Evolutionary conservation across 2,888 invertebrate species (phyloP).

Genomic region (Autographa gamma): DNA sequence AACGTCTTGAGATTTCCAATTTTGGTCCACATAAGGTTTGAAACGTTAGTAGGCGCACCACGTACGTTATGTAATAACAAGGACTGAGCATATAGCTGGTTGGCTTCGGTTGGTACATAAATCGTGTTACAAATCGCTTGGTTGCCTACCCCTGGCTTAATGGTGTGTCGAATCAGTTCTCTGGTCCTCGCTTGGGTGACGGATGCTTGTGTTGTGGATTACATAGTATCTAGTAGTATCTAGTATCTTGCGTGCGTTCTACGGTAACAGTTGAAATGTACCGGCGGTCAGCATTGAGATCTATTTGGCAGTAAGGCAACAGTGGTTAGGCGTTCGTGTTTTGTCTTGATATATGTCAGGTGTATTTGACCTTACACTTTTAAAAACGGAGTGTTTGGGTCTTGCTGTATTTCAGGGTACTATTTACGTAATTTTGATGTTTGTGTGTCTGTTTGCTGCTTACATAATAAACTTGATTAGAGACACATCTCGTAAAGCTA

Average conservation of each 20-base stretch:
- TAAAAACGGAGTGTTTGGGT: no score
- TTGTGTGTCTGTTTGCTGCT: no score
- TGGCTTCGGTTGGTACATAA: constrained; percentile 58
- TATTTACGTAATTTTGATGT: no score
- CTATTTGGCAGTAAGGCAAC: neutral
- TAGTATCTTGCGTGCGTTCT: constrained; percentile 32
- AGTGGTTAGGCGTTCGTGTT: neutral
- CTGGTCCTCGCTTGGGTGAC: constrained; percentile 49
- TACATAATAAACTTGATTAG: no score
- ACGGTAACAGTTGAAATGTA: constrained; percentile 21
- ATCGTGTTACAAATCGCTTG: constrained; percentile 64
- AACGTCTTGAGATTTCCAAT: neutral
- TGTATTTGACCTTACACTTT: no score
- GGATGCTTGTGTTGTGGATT: constrained; percentile 39
- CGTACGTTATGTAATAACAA: constrained; percentile 27
- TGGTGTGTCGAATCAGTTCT: constrained; percentile 63
- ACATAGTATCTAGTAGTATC: no score
- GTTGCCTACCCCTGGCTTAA: constrained; percentile 52
- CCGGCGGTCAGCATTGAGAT: constrained; percentile 16
- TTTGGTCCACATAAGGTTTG: neutral
- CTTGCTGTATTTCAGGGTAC: no score
- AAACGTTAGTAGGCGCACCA: constrained; percentile 27
- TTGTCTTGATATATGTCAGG: no score
- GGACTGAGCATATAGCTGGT: constrained; percentile 51
- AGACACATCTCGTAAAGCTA: no score